Evolutionary conservation across 2,888 invertebrate species (phyloP).

Genomic region (Amiota minor): DNA sequence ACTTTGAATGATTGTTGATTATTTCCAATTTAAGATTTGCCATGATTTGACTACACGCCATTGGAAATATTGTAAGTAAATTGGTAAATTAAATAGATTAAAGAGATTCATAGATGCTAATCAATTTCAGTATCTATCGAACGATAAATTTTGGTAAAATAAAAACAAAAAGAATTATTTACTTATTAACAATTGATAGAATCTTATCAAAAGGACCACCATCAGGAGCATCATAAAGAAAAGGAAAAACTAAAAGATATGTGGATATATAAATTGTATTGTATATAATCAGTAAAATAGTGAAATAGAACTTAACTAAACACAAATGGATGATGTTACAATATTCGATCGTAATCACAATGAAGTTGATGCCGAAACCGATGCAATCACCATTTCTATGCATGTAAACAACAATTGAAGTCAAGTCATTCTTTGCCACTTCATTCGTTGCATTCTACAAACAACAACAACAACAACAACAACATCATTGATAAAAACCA

Average conservation of each 20-base stretch:
- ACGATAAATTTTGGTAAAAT: too few species aligned
- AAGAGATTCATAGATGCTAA: too few species aligned
- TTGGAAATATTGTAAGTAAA: too few species aligned
- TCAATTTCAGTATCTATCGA: too few species aligned
- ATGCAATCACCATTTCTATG: not conserved
- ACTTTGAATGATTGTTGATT: too few species aligned
- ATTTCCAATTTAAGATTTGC: too few species aligned
- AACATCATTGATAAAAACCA: not conserved
- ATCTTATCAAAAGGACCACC: slow-evolving; percentile 10
- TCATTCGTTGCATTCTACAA: too few species aligned
- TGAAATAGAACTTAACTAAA: not conserved
- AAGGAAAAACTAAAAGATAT: not conserved
- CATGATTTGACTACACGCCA: too few species aligned
- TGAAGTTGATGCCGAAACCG: slow-evolving; percentile 34
- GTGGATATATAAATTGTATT: not conserved
- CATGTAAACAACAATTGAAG: not conserved
- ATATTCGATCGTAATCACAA: slow-evolving; percentile 3
- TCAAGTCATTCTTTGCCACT: too few species aligned
- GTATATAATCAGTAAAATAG: not conserved
- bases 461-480: not conserved
- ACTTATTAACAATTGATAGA: too few species aligned
- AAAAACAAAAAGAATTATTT: too few species aligned
- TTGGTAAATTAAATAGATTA: too few species aligned
- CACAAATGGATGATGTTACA: not conserved
- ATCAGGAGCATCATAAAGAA: slow-evolving; percentile 35